These are phyloP conservation scores for Fukomys damarensis DNA, from an alignment of 2,113 vertebrate genomes.

Conservation along the genomic window DNA sequence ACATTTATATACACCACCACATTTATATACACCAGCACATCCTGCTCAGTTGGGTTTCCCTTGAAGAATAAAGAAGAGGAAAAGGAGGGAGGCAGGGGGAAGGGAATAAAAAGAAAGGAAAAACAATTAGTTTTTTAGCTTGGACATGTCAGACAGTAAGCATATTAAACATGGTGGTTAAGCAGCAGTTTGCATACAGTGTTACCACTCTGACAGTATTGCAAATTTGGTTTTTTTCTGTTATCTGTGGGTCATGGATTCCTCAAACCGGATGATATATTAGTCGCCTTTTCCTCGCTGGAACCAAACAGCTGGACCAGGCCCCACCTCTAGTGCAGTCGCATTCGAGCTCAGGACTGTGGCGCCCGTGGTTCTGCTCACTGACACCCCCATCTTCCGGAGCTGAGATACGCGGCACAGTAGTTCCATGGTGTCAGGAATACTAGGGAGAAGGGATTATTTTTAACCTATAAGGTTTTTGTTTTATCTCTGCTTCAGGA, in stretches of 20 bases:
- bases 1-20: no score
- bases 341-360: neutral
- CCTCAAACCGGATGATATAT: neutral
- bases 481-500: conserved; percentile 14
- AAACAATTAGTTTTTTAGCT: neutral
- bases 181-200: neutral
- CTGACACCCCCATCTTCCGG: neutral
- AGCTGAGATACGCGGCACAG: neutral
- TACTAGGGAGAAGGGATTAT: neutral
- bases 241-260: neutral
- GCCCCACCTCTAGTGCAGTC: neutral
- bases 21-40: no score
- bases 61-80: neutral
- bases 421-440: neutral
- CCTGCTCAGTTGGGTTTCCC: no score
- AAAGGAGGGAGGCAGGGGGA: neutral
- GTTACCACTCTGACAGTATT: neutral
- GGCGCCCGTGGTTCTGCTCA: neutral
- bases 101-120: neutral
- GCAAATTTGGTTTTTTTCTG: neutral
- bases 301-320: neutral
- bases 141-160: conserved; percentile 24
- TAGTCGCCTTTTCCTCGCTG: neutral
- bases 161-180: neutral
- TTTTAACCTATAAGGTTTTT: conserved; percentile 6